phyloP scores from a whole-genome alignment of 2,797 vertebrate species.

The Tragelaphus eurycerus region DNA sequence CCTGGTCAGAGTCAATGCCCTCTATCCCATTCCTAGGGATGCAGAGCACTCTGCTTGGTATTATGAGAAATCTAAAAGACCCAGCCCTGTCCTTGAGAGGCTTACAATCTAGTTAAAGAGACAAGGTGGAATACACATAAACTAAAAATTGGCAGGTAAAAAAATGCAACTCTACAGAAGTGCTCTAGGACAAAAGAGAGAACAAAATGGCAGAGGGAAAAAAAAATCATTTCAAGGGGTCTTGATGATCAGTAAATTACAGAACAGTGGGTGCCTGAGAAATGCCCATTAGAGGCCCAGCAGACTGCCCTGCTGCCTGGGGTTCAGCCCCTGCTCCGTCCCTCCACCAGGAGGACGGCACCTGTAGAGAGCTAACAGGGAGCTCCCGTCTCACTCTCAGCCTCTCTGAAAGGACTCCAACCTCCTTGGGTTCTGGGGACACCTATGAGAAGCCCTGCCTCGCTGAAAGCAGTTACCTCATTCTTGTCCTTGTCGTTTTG shows the following conservation, averaged over 20 bases:
- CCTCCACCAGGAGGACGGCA: not conserved
- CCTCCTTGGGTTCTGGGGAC: not conserved
- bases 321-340: not conserved
- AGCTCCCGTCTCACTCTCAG: not conserved
- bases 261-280: not conserved
- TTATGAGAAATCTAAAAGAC: not conserved
- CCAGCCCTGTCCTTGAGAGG: not conserved
- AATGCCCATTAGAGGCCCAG: not conserved
- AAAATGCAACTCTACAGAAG: not conserved
- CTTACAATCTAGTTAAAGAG: not conserved
- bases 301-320: not conserved
- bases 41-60: not conserved
- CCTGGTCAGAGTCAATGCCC: not conserved
- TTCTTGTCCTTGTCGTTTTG: slow-evolving; percentile 46
- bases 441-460: not conserved
- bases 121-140: not conserved
- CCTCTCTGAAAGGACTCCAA: not conserved
- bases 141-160: not conserved
- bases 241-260: not conserved
- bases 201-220: not conserved
- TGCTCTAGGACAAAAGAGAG: not conserved
- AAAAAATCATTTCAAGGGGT: not conserved
- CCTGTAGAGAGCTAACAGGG: not conserved
- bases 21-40: not conserved
- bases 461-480: slow-evolving; percentile 57